Base-by-base conservation (phyloP, 2,888 invertebrate species). In the Callimorpha dominula region DNA sequence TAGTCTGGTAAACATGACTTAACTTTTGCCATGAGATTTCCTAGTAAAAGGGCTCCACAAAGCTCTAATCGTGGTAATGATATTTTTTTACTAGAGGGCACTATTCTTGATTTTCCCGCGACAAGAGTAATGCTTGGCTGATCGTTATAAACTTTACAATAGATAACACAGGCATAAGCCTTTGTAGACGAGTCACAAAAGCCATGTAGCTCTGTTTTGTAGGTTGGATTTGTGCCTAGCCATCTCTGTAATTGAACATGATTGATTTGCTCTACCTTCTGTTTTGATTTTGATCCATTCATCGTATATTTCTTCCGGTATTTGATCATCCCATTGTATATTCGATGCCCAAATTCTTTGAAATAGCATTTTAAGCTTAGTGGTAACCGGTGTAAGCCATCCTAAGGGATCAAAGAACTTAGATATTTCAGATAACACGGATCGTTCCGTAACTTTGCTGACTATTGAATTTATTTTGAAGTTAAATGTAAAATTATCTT, bases 101-200 rank as follows among this genome's bases (percentile, higher is more conserved):
- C 69, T n/a, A 31, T 31, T 62, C 62, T 65, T 31, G 65, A 11
- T 62, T 73, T 73, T 4, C 46, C 68, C 4, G 64, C 73, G 1
- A 69, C n/a, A 42, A 73, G 31, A 31, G 31, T 31, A 60, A 60
- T 60, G 5, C 9, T 42, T 31, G 2, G 42, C 17, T 17, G 65
- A n/a, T 68, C 31, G 12, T 0, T 68, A 62, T 64, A 64, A 43
- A 43, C 43, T 68, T 60, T 31, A 60, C 20, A 60, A 49, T 72
- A 74, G 3, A 71, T 63, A 6, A 72, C 71, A 4, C 70, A 62
- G 71, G 65, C 31, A 12, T 74, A 74, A 9, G 69, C 71, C 15
- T 73, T 70, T 4, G 42, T 17, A 0, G 77, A 72, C 31, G 31
- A 1, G 70, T 79, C 76, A 60, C 75, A 63, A 17, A 42, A 63